A percentile compares a stretch with the other conserved stretches of the same genome.
Evolutionary conservation across 2,888 invertebrate genomes (phyloP).

Genomic region (Tyria jacobaeae): DNA sequence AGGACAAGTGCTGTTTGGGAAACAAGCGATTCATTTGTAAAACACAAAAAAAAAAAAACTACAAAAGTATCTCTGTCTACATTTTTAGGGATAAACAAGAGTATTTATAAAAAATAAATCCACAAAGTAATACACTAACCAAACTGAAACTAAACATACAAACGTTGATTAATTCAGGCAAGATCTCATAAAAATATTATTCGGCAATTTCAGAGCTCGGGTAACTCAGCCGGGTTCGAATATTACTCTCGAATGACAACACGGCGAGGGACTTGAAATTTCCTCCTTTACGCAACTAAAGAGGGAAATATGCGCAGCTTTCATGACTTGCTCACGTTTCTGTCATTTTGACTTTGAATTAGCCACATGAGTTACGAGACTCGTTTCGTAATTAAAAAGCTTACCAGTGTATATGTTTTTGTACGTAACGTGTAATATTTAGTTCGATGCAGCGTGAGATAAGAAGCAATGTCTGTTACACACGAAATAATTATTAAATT

Average conservation of each 20-base stretch:
- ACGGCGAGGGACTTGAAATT: slow-evolving; percentile 32
- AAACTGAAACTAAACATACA: slow-evolving; percentile 15
- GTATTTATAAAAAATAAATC: background rate
- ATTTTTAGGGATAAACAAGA: background rate
- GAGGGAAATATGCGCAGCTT: slow-evolving; percentile 18
- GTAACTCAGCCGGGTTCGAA: slow-evolving; percentile 10
- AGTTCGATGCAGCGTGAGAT: background rate
- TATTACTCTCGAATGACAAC: slow-evolving; percentile 40
- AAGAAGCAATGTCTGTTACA: background rate
- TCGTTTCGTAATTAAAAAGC: slow-evolving; percentile 14
- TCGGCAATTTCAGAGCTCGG: slow-evolving; percentile 11
- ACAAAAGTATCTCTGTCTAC: background rate
- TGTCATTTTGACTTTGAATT: slow-evolving; percentile 9
- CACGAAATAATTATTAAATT: background rate
- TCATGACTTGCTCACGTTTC: slow-evolving; percentile 18
- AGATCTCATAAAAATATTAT: slow-evolving; percentile 28
- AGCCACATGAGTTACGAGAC: slow-evolving; percentile 5
- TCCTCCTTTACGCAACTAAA: slow-evolving; percentile 20
- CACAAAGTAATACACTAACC: background rate
- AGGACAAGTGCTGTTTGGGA: too few species aligned
- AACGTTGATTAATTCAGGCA: slow-evolving; percentile 21
- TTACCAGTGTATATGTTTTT: slow-evolving; percentile 6
- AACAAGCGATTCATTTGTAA: too few species aligned
- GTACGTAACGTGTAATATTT: background rate
- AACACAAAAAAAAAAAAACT: too few species aligned